Evolutionary conservation across 2,888 invertebrate species (phyloP), one percentile per base, ranked within the genome.

Genomic region (Vannuccia rotundouncinata): DNA sequence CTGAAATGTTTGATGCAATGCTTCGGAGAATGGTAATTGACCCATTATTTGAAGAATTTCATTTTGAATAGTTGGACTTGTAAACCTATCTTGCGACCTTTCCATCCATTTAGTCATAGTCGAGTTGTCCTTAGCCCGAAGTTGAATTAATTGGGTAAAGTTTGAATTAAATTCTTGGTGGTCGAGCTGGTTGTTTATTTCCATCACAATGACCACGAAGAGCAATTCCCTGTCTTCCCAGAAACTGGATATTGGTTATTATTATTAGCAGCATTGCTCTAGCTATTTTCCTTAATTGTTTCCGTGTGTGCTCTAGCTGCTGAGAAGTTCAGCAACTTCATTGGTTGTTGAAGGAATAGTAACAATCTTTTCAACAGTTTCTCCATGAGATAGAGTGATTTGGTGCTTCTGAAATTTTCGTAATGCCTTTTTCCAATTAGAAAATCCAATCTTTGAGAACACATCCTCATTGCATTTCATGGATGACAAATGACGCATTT

Each of bases 131-230:
- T 29, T 22, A 73, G 74, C 74, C 28, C 74, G 25, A 28, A 73
- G 74, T 73, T 73, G 25, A 73, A 73, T 73, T 29, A 73, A 28
- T n/a, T 73, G 74, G 29, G 29, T 25, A 28, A 73, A 73, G 74
- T 73, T 73, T 73, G 74, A 73, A 45, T 45, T 45, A 45, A 45
- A 45, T 45, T 45, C 45, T 45, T 45, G 45, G 45, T 45, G 45
- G 45, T 45, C 45, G n/a, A 45, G 10, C 45, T 45, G 45, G 45
- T 45, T 45, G 45, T 45, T 45, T 45, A 45, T 45, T 45, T 45
- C 45, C 45, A 45, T 45, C 45, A 45, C 45, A 45, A 45, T 45
- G 45, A 45, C 45, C 45, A 45, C 45, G 45, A 45, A 45, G 45
- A 45, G 45, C 45, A 45, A 45, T 45, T 45, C 45, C 45, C 45